phyloP scores from a whole-genome alignment of 2,888 invertebrate species.

The Suillia variegata region DNA sequence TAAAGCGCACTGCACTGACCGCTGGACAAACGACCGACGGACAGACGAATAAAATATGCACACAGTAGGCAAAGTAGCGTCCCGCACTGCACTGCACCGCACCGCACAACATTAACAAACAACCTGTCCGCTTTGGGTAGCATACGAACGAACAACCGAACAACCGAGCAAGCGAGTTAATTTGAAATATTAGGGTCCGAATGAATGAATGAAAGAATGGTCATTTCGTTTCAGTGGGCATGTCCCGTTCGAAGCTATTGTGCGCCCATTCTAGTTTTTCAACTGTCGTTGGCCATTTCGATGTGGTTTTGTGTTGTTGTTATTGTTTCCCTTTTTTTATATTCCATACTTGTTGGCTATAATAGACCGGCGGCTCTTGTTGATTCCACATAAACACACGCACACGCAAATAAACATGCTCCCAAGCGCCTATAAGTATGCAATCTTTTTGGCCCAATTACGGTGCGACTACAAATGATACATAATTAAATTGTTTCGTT shows the following conservation, averaged over 20 bases:
- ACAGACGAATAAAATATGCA: too few relatives aligned
- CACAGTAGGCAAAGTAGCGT: slow-evolving; percentile 14
- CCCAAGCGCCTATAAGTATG: not conserved
- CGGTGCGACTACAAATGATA: slow-evolving; percentile 17
- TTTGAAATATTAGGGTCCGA: slow-evolving; percentile 49
- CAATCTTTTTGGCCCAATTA: slow-evolving; percentile 13
- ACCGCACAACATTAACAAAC: not conserved
- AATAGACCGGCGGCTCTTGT: too few relatives aligned
- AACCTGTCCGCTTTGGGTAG: slow-evolving; percentile 33
- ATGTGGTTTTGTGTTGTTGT: slow-evolving; percentile 11
- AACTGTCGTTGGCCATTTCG: slow-evolving; percentile 8
- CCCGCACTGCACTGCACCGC: slow-evolving; percentile 23
- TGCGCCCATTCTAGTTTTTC: not conserved
- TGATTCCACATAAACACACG: not conserved
- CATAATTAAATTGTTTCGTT: slow-evolving; percentile 8
- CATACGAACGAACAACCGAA: too few relatives aligned
- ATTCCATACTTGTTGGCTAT: too few relatives aligned
- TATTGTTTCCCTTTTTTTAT: too few relatives aligned
- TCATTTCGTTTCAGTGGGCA: not conserved
- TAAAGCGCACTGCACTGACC: not conserved
- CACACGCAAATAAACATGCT: not conserved
- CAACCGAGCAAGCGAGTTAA: too few relatives aligned
- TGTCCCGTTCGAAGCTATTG: not conserved
- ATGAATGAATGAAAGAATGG: slow-evolving; percentile 14
- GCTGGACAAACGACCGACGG: too few relatives aligned